Conservation (phyloP, 2,888 invertebrate species). For the Platycheirus rosarum region DNA sequence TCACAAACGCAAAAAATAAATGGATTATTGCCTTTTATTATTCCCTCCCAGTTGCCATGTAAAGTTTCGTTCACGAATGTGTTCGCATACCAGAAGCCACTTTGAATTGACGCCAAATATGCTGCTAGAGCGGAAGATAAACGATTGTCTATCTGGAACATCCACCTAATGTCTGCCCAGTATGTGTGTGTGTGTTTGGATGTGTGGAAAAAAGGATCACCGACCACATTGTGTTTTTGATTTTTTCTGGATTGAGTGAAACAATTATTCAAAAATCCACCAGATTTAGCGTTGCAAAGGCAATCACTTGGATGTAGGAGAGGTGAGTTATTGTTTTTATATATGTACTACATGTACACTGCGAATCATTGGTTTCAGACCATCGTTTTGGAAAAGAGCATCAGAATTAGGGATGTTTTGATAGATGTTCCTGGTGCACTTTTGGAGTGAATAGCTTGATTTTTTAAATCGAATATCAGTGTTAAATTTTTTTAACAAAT, state of each 20-base stretch:
- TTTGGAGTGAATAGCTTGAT: too few species aligned
- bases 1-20: constrained; percentile 64
- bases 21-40: constrained; percentile 70
- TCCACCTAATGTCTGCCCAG: constrained; percentile 21
- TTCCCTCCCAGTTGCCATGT: constrained; percentile 35
- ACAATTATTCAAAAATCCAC: constrained; percentile 49
- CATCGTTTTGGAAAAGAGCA: too few species aligned
- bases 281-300: constrained; percentile 23
- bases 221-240: constrained; percentile 34
- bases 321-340: too few species aligned
- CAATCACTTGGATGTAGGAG: constrained; percentile 11
- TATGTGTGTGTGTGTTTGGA: neutral
- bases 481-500: too few species aligned
- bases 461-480: too few species aligned
- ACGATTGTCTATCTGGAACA: constrained; percentile 59
- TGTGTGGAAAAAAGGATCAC: neutral
- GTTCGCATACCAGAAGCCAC: constrained; percentile 62
- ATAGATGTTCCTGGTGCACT: too few species aligned
- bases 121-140: constrained; percentile 51
- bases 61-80: constrained; percentile 51
- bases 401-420: too few species aligned
- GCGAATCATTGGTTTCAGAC: too few species aligned
- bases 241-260: constrained; percentile 51
- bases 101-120: constrained; percentile 70
- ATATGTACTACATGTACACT: too few species aligned